A percentile compares a stretch with the other conserved stretches of the same genome.
Conservation (phyloP, 2,113 vertebrate genomes). For the Plectropomus leopardus region DNA sequence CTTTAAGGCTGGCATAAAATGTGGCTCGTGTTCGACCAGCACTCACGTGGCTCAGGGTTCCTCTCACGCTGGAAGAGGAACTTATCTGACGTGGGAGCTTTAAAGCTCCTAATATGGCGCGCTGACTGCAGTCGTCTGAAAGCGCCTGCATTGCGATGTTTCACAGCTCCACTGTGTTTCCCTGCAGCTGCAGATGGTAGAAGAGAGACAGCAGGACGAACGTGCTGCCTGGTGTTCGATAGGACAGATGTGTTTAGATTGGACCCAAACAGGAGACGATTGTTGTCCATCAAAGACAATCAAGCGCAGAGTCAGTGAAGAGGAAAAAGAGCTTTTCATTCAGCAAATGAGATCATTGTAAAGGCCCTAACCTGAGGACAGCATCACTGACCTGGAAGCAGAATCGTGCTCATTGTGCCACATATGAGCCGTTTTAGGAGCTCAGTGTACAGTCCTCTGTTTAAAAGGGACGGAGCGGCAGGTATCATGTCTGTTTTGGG, state of each 20-base stretch:
- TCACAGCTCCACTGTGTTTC: neutral
- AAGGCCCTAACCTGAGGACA: neutral
- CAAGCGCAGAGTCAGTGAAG: neutral
- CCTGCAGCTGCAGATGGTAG: neutral
- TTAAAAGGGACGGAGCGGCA: neutral
- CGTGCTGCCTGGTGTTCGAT: neutral
- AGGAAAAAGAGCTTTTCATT: neutral
- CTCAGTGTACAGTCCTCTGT: no score
- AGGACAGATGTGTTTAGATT: neutral
- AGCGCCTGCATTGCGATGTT: neutral
- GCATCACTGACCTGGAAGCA: neutral
- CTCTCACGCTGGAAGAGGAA: no score
- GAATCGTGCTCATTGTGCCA: neutral
- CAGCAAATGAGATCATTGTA: neutral
- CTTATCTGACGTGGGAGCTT: no score
- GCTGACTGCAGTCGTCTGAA: no score
- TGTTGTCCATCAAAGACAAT: neutral
- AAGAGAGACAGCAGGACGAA: neutral
- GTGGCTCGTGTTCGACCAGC: no score
- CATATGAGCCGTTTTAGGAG: no score
- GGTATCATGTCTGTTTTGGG: neutral
- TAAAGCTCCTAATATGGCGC: no score
- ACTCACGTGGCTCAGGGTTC: no score
- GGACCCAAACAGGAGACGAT: neutral
- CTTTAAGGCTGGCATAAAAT: no score